Base-by-base conservation (phyloP, 2,888 invertebrate species). In the Lasioglossum villosulum region DNA sequence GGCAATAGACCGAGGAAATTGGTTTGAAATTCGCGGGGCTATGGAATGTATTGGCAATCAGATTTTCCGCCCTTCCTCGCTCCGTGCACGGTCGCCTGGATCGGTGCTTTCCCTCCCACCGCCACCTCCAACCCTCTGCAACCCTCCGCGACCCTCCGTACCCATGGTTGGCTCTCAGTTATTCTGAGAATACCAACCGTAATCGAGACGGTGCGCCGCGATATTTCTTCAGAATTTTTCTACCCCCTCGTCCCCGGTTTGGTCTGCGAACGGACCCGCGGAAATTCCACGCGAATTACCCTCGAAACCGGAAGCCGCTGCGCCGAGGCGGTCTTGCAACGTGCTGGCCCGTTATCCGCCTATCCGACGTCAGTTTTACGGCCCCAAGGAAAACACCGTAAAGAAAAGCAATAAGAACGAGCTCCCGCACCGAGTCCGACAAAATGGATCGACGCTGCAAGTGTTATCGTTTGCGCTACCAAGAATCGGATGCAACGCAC, bases 41-140 rank as follows among this genome's bases (percentile, higher is more conserved):
- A 91, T 92, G 92, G 92, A 93, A 94, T 93, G 92, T 94, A 94
- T 94, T 93, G 94, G 93, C 93, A 93, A 94, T 94, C 93, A 94
- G 92, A 94, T 94, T 94, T 93, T 88, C 92, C 90, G 82, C 88
- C 88, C 89, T 89, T 78, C 63, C 84, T 84, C 89, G 82, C 84
- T 87, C 88, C 87, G 39, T 75, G 78, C 83, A 73, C 59, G 77
- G 75, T 81, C 72, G 74, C 68, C 39, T 80, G 82, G 86, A 86
- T 82, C 80, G 85, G 79, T 83, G 85, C 84, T 66, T 66, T 66
- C 19, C 66, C 66, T 66, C 66, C 66, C 66, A 16, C 63, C 34
- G 77, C 80, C 84, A 74, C 72, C 4, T 82, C 78, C 80, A 56
- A 82, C 16, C 76, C 42, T 52, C 16, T 0, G 23, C 68, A 23